Conservation (phyloP, 2,888 invertebrate genomes). For the Nudaria mundana region DNA sequence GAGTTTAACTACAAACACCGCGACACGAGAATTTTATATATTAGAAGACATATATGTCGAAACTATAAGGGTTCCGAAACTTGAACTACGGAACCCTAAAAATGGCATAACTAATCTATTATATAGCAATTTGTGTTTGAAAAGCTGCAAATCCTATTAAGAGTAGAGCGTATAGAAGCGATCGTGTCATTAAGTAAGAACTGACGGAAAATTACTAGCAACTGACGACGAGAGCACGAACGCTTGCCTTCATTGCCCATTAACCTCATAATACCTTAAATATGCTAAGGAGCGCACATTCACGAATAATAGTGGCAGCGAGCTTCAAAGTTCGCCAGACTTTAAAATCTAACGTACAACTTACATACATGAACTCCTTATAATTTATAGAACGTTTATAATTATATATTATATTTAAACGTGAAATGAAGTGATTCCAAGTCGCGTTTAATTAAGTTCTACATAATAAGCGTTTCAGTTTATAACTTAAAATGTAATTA, state of each 20-base stretch:
- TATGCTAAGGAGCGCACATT: constrained; percentile 65
- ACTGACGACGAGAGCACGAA: constrained; percentile 40
- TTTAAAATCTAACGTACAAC: constrained; percentile 14
- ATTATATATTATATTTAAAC: constrained; percentile 20
- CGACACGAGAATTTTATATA: no score
- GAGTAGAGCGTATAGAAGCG: constrained; percentile 15
- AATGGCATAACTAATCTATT: no score
- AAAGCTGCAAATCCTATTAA: constrained; percentile 18
- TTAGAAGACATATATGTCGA: no score
- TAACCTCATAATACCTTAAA: constrained; percentile 72
- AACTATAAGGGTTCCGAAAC: no score
- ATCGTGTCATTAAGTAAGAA: constrained; percentile 52
- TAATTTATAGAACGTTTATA: constrained; percentile 12
- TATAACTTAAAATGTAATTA: constrained; percentile 1
- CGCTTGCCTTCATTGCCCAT: constrained; percentile 64
- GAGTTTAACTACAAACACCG: no score
- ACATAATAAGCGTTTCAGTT: constrained; percentile 4
- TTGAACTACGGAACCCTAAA: no score
- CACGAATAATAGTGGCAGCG: constrained; percentile 48
- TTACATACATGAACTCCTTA: constrained; percentile 1
- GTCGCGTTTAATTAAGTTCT: constrained; percentile 19
- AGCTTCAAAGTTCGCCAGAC: constrained; percentile 37
- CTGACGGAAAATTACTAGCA: constrained; percentile 59
- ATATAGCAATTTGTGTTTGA: constrained; percentile 19
- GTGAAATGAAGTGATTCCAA: constrained; percentile 14